Conservation (phyloP, 2,113 vertebrate species). For the Scomber japonicus region DNA sequence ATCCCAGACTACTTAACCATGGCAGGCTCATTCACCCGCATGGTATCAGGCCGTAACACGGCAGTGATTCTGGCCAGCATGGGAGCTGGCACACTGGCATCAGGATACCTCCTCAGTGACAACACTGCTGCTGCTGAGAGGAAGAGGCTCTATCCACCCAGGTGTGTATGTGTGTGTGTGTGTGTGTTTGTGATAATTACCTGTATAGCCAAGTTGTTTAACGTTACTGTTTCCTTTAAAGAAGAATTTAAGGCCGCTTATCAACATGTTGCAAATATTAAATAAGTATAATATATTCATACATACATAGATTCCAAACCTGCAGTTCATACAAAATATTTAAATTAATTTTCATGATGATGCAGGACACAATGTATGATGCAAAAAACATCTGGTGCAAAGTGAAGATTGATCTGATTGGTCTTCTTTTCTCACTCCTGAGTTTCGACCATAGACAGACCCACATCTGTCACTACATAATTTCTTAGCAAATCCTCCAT, state of each 20-base stretch:
- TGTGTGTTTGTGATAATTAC: neutral
- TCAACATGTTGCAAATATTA: too few species aligned
- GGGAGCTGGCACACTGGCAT: constrained; percentile 87
- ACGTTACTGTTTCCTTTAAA: neutral
- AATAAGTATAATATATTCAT: too few species aligned
- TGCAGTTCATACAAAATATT: neutral
- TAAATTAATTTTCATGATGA: too few species aligned
- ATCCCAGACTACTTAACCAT: constrained; percentile 73
- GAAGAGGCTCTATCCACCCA: constrained; percentile 90
- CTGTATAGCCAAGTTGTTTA: too few species aligned
- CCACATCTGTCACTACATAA: neutral
- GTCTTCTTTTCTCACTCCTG: too few species aligned
- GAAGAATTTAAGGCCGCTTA: neutral
- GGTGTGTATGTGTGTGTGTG: constrained; percentile 72
- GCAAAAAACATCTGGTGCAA: neutral
- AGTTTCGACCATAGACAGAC: neutral
- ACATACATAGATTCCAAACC: neutral
- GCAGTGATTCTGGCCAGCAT: constrained; percentile 87
- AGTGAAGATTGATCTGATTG: neutral
- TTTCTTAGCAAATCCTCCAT: neutral
- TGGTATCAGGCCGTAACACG: constrained; percentile 87
- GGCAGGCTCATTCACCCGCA: constrained; percentile 89
- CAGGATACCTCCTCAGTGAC: constrained; percentile 86
- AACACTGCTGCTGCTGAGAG: constrained; percentile 82
- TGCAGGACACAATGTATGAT: too few species aligned